Percentiles rank a stretch among this genome's conserved stretches.
Conservation (phyloP, 2,113 vertebrate species). For the Percina caprodes region DNA sequence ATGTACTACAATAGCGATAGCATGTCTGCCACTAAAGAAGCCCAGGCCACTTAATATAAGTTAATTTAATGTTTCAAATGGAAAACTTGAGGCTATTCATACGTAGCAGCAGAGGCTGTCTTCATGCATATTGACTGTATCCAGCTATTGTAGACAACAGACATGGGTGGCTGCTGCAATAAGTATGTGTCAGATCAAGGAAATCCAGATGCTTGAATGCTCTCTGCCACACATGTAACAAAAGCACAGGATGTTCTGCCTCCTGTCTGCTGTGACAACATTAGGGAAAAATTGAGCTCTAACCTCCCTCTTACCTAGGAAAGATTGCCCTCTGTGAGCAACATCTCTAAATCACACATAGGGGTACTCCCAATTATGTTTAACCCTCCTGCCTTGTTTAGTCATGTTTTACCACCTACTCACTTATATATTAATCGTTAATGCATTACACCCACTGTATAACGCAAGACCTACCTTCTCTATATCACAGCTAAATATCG, state of each 20-base stretch:
- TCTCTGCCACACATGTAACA: slow-evolving; percentile 28
- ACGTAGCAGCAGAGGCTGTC: slow-evolving; percentile 26
- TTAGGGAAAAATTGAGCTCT: slow-evolving; percentile 16
- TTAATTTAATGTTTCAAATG: slow-evolving; percentile 12
- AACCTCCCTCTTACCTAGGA: slow-evolving; percentile 48
- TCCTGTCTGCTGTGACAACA: slow-evolving; percentile 21
- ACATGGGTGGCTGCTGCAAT: slow-evolving; percentile 33
- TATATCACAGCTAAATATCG: slow-evolving; percentile 19
- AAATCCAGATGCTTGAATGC: slow-evolving; percentile 33
- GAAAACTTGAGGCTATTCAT: slow-evolving; percentile 10
- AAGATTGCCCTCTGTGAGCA: slow-evolving; percentile 45
- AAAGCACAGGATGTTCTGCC: slow-evolving; percentile 21
- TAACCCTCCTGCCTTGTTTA: slow-evolving; percentile 62
- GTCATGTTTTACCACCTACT: slow-evolving; percentile 69
- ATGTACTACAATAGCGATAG: neutral
- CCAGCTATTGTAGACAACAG: slow-evolving; percentile 35
- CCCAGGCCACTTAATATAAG: neutral
- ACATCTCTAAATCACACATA: slow-evolving; percentile 54
- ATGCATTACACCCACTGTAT: slow-evolving; percentile 56
- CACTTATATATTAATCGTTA: slow-evolving; percentile 69
- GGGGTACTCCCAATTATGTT: slow-evolving; percentile 60
- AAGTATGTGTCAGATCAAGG: slow-evolving; percentile 33
- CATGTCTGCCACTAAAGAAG: slow-evolving; percentile 17
- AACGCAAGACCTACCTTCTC: slow-evolving; percentile 36
- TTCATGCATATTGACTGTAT: slow-evolving; percentile 39